A percentile compares a stretch with the other conserved stretches of the same genome.
These are phyloP conservation scores for Ptychadena robeensis DNA, from an alignment of 2,797 vertebrate species.

Conservation along the genomic window DNA sequence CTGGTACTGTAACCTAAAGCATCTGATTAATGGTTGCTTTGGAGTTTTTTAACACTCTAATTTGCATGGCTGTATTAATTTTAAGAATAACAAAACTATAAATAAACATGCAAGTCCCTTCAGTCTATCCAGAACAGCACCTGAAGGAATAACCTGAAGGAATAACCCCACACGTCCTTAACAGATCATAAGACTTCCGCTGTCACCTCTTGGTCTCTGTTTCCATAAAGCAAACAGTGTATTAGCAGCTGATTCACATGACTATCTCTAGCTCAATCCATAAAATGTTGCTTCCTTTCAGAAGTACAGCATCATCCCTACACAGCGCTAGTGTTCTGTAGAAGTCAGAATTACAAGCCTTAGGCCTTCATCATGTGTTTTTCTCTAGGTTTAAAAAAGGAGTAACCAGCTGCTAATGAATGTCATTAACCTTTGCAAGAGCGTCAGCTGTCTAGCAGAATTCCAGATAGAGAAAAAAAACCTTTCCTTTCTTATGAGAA, in stretches of 20 bases:
- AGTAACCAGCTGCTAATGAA: slow-evolving; percentile 30
- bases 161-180: neutral
- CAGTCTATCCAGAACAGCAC: slow-evolving; percentile 14
- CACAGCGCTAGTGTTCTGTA: slow-evolving; percentile 35
- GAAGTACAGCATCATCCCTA: slow-evolving; percentile 4
- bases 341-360: slow-evolving; percentile 22
- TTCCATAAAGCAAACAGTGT: slow-evolving; percentile 43
- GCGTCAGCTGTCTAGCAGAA: slow-evolving; percentile 21
- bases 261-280: slow-evolving; percentile 5
- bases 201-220: slow-evolving; percentile 26
- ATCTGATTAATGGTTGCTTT: neutral
- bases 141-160: slow-evolving; percentile 3
- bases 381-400: slow-evolving; percentile 33
- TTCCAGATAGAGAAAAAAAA: slow-evolving; percentile 9
- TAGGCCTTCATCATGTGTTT: slow-evolving; percentile 55
- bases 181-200: slow-evolving; percentile 31
- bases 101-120: neutral
- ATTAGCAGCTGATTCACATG: slow-evolving; percentile 50
- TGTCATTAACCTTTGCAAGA: slow-evolving; percentile 41
- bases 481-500: neutral
- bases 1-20: too few relatives aligned
- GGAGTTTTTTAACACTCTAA: neutral
- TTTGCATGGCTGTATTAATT: neutral
- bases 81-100: neutral
- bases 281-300: slow-evolving; percentile 38